These are phyloP conservation scores for Microplitis deprimator DNA, from an alignment of 2,888 invertebrate genomes.

Conservation along the genomic window DNA sequence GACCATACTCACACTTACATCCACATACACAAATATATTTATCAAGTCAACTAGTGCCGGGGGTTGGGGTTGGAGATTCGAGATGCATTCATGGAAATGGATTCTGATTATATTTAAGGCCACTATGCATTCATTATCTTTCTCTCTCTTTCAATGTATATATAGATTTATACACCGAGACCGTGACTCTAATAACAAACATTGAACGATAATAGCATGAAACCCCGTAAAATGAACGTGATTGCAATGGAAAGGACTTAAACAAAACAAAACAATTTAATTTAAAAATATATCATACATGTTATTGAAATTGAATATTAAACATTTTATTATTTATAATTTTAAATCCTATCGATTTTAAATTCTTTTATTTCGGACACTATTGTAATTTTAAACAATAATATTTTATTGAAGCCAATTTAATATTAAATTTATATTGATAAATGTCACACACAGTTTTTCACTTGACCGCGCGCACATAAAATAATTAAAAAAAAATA, in stretches of 20 bases:
- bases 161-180: background rate
- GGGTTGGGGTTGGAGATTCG: constrained; percentile 12
- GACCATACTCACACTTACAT: background rate
- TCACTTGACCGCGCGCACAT: too few species aligned
- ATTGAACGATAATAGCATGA: constrained; percentile 30
- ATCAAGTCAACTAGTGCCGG: background rate
- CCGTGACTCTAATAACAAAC: constrained; percentile 25
- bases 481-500: too few species aligned
- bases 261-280: too few species aligned
- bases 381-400: too few species aligned
- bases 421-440: too few species aligned
- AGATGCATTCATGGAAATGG: constrained; percentile 33
- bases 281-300: background rate
- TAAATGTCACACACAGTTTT: too few species aligned
- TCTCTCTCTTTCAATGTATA: background rate
- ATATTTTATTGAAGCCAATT: too few species aligned
- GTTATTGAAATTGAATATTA: constrained; percentile 1
- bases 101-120: constrained; percentile 34
- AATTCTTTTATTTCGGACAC: too few species aligned
- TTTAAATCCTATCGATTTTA: too few species aligned
- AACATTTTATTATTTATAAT: constrained; percentile 3
- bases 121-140: constrained; percentile 3
- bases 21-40: background rate
- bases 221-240: background rate
- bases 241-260: constrained; percentile 5